These are phyloP conservation scores for Eupeodes latifasciatus DNA, from an alignment of 2,888 invertebrate species.

Conservation along the genomic window DNA sequence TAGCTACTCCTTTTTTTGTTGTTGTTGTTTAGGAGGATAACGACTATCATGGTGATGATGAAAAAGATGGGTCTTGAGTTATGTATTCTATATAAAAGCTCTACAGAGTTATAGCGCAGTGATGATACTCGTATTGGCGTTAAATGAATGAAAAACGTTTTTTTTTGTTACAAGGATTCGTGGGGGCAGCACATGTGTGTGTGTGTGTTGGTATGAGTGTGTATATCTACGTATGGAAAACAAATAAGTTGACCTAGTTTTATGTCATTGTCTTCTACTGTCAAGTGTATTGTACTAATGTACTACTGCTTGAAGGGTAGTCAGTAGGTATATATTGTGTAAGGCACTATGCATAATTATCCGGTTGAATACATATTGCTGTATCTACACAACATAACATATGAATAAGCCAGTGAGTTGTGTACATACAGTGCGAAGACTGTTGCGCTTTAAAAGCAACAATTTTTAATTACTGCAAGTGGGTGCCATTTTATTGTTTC, in stretches of 20 bases:
- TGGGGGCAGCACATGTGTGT: background rate
- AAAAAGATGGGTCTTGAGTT: constrained; percentile 39
- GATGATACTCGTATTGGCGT: constrained; percentile 53
- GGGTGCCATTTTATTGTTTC: constrained; percentile 32
- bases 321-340: background rate
- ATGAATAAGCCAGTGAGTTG: background rate
- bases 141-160: constrained; percentile 62
- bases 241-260: constrained; percentile 49
- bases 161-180: constrained; percentile 44
- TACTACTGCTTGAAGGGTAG: background rate
- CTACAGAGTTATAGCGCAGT: background rate
- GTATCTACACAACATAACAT: background rate
- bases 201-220: background rate
- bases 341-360: constrained; percentile 61
- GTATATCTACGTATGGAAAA: background rate
- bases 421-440: background rate
- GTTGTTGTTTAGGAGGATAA: constrained; percentile 14
- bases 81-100: background rate
- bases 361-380: constrained; percentile 66
- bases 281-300: constrained; percentile 5
- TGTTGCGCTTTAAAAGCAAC: constrained; percentile 54
- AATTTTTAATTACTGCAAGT: constrained; percentile 63
- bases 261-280: constrained; percentile 33
- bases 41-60: constrained; percentile 60
- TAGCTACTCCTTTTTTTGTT: constrained; percentile 17